Percentiles rank a stretch among this genome's conserved stretches.
These are phyloP conservation scores for Microvelia longipes DNA, from an alignment of 1,140 invertebrate genomes.

Conservation along the genomic window DNA sequence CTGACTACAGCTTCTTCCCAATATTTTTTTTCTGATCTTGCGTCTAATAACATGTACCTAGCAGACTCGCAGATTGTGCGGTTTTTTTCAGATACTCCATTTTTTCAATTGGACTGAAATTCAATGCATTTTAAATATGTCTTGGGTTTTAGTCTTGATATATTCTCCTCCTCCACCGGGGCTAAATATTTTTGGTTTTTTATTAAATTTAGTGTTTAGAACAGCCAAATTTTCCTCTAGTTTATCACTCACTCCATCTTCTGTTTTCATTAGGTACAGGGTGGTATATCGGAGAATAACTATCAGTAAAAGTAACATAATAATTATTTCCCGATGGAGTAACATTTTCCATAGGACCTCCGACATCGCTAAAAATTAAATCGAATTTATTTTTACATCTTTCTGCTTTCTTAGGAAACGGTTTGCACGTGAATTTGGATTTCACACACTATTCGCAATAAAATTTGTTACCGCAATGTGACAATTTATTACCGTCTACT, in stretches of 20 bases:
- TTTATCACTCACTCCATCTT: not conserved
- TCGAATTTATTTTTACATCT: not conserved
- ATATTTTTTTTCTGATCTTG: not conserved
- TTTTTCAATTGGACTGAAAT: too few species aligned
- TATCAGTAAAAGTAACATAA: not conserved
- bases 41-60: not conserved
- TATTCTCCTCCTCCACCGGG: not conserved
- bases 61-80: not conserved
- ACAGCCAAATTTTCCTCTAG: not conserved
- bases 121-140: too few species aligned
- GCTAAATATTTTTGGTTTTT: not conserved
- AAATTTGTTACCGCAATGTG: not conserved
- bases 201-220: not conserved
- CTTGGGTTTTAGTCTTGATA: not conserved
- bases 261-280: not conserved
- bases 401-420: not conserved
- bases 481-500: not conserved
- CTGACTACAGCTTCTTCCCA: not conserved
- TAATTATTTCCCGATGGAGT: not conserved
- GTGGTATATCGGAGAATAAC: not conserved
- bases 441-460: too few species aligned
- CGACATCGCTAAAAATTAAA: not conserved
- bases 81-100: not conserved
- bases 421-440: not conserved
- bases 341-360: not conserved